Percentiles rank a stretch among this genome's conserved stretches.
phyloP scores from a whole-genome alignment of 2,797 vertebrate genomes.

The Borostomias antarcticus region DNA sequence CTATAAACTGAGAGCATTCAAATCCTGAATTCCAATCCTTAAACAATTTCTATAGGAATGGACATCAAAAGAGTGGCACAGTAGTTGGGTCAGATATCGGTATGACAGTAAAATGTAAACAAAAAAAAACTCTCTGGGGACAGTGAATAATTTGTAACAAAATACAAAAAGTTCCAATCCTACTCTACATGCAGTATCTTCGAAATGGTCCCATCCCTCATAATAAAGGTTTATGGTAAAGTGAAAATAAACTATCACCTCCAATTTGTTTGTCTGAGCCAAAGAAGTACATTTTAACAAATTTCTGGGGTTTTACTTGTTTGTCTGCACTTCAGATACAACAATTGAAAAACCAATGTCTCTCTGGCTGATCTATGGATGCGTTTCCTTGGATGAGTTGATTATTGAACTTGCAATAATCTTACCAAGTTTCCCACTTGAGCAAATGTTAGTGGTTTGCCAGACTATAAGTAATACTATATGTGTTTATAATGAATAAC shows the following conservation, averaged over 20 bases:
- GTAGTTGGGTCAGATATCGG: slow-evolving; percentile 66
- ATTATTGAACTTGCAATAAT: slow-evolving; percentile 29
- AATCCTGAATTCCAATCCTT: slow-evolving; percentile 49
- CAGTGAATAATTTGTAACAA: slow-evolving; percentile 33
- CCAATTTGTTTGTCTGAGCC: not conserved
- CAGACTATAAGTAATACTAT: slow-evolving; percentile 47
- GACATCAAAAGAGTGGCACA: slow-evolving; percentile 63
- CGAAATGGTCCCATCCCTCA: slow-evolving; percentile 60
- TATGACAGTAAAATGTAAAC: slow-evolving; percentile 50
- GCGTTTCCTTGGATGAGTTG: slow-evolving; percentile 33
- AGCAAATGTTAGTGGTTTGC: slow-evolving; percentile 65
- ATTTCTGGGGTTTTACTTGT: too few species aligned
- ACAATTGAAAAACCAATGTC: not conserved
- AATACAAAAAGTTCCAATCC: slow-evolving; percentile 43
- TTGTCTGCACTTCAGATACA: not conserved
- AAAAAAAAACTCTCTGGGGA: slow-evolving; percentile 33
- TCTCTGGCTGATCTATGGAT: slow-evolving; percentile 1
- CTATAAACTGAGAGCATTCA: slow-evolving; percentile 39
- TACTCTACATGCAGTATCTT: slow-evolving; percentile 52
- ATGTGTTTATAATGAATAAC: slow-evolving; percentile 4
- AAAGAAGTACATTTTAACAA: not conserved
- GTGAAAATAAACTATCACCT: slow-evolving; percentile 23
- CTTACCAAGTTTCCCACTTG: slow-evolving; percentile 4
- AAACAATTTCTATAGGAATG: slow-evolving; percentile 47
- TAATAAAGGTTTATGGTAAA: slow-evolving; percentile 48